Percentiles rank a stretch among this genome's conserved stretches.
Evolutionary conservation across 2,113 vertebrate species (phyloP).

Genomic region (Panthera uncia): DNA sequence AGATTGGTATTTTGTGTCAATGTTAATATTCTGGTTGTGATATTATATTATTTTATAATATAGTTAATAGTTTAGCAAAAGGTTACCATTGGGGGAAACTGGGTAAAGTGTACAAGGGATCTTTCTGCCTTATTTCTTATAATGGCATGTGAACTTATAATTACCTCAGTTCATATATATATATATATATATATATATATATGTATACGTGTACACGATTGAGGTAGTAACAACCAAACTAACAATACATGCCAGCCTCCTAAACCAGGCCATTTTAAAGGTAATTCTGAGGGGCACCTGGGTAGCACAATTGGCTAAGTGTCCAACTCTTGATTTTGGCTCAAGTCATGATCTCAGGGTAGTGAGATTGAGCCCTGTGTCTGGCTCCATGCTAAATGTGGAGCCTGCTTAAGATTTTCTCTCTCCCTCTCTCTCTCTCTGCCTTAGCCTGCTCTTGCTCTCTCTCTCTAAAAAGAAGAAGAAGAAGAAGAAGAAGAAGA

Average conservation of each 20-base stretch:
- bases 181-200: no score
- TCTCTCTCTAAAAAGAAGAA: no score
- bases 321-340: no score
- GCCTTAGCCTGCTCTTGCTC: no score
- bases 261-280: background rate
- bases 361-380: no score
- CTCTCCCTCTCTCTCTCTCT: no score
- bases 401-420: no score
- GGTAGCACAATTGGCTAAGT: no score
- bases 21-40: background rate
- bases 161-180: background rate
- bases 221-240: background rate
- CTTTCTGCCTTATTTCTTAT: background rate
- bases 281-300: background rate
- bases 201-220: background rate
- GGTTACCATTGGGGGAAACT: background rate
- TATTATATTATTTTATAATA: background rate
- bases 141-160: background rate
- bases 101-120: background rate
- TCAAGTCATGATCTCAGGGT: no score
- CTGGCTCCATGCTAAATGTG: no score
- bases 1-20: background rate
- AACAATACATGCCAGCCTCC: background rate
- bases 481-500: no score
- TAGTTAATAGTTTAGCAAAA: background rate